Conservation (phyloP, 2,113 vertebrate species). For the human (Homo sapiens) region GRCh38 chr20:39757001-39757500, state of each 20-base stretch:
- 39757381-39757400: conserved; percentile 58
- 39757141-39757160: background rate
- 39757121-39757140: background rate
- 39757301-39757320: conserved; percentile 30
- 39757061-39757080: background rate
- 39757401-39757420: conserved; percentile 57
- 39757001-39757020: background rate
- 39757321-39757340: conserved; percentile 18
- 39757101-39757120: background rate
- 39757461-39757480: background rate
- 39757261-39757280: background rate
- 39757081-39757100: background rate
- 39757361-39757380: conserved; percentile 35
- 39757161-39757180: background rate
- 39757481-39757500: conserved; percentile 43
- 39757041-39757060: background rate
- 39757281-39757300: background rate
- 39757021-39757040: background rate
- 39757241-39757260: background rate
- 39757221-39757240: background rate
- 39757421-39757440: conserved; percentile 61
- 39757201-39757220: background rate
- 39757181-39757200: background rate
- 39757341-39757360: conserved; percentile 48
- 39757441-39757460: conserved; percentile 56